Percentiles rank a stretch among this genome's conserved stretches.
Evolutionary conservation across 2,888 invertebrate species (phyloP).

Genomic region (Cynaeus angustus): DNA sequence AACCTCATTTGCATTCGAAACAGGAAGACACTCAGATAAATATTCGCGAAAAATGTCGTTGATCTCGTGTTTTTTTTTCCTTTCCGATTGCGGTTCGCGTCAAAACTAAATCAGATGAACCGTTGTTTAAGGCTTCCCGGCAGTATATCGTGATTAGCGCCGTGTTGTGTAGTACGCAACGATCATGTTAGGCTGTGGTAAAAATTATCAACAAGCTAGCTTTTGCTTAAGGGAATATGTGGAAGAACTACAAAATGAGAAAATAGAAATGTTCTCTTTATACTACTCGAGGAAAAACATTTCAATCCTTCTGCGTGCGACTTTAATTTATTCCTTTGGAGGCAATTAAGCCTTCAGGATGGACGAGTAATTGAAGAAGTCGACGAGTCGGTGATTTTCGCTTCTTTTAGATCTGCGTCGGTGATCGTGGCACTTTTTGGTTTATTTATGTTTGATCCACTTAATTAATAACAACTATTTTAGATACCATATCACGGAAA

Average conservation of each 20-base stretch:
- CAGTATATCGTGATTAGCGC: slow-evolving; percentile 43
- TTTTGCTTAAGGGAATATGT: slow-evolving; percentile 48
- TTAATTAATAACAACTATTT: slow-evolving; percentile 9
- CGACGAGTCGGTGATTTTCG: slow-evolving; percentile 19
- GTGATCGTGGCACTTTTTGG: neutral
- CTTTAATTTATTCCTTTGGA: slow-evolving; percentile 37
- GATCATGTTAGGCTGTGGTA: slow-evolving; percentile 40
- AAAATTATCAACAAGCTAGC: slow-evolving; percentile 44
- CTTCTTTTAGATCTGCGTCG: slow-evolving; percentile 11
- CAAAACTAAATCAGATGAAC: slow-evolving; percentile 36
- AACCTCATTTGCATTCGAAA: slow-evolving; percentile 41
- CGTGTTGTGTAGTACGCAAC: slow-evolving; percentile 39
- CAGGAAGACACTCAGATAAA: slow-evolving; percentile 27
- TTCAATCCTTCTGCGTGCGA: slow-evolving; percentile 29
- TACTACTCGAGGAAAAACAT: slow-evolving; percentile 37
- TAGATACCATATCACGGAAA: slow-evolving; percentile 1
- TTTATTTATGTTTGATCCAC: slow-evolving; percentile 1
- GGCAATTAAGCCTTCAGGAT: slow-evolving; percentile 35
- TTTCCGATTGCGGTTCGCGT: slow-evolving; percentile 14
- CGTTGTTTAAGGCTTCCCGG: slow-evolving; percentile 35
- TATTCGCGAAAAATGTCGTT: slow-evolving; percentile 44
- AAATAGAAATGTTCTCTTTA: slow-evolving; percentile 34
- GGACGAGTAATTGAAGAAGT: slow-evolving; percentile 18
- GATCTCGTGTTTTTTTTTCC: slow-evolving; percentile 31
- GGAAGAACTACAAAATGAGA: slow-evolving; percentile 44